A percentile compares a stretch with the other conserved stretches of the same genome.
Evolutionary conservation across 2,113 vertebrate genomes (phyloP).

Genomic region (Ivindomyrus marchei): DNA sequence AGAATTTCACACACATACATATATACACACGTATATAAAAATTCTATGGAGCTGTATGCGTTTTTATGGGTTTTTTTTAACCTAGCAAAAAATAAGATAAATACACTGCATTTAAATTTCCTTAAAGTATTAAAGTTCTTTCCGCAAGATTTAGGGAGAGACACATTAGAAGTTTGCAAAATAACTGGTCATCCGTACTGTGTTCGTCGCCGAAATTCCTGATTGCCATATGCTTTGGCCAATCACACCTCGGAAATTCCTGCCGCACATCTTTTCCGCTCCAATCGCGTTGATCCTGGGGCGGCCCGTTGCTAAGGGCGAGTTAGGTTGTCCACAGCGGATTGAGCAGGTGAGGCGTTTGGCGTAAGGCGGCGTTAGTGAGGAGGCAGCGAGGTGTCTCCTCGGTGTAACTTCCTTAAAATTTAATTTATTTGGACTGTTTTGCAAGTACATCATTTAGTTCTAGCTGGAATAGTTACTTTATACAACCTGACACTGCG

Average conservation of each 20-base stretch:
- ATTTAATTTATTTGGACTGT: conserved; percentile 1
- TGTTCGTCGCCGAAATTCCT: not conserved
- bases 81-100: not conserved
- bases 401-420: conserved; percentile 14
- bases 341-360: conserved; percentile 37
- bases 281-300: conserved; percentile 43
- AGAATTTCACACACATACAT: not conserved
- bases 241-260: conserved; percentile 13
- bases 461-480: conserved; percentile 4
- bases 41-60: too few species aligned
- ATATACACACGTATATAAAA: too few species aligned
- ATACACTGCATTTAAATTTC: not conserved
- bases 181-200: conserved; percentile 10
- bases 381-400: not conserved
- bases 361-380: not conserved
- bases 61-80: not conserved
- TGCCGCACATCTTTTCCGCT: not conserved
- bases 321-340: conserved; percentile 53
- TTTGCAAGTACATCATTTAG: not conserved
- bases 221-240: conserved; percentile 11
- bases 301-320: conserved; percentile 66
- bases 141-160: conserved; percentile 1
- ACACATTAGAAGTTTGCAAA: conserved; percentile 1
- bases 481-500: not conserved
- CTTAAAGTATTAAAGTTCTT: not conserved